Evolutionary conservation across 2,113 vertebrate genomes (phyloP), one percentile per base, ranked within the genome.

Genomic region (Craseonycteris thonglongyai): DNA sequence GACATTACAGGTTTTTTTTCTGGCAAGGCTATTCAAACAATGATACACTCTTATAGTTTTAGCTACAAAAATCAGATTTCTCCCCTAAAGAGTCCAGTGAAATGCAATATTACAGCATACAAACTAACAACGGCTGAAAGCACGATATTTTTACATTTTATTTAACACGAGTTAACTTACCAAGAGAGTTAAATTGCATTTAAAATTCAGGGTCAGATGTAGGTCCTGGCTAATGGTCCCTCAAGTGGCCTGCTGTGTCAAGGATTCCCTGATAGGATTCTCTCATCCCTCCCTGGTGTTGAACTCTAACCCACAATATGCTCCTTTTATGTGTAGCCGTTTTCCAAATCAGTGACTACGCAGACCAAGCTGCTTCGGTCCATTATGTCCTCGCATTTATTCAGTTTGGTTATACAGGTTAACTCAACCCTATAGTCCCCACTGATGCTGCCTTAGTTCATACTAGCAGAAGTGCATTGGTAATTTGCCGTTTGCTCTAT

Each of bases 221-320:
- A 82, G 49, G 72, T n/a, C 9, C 38, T 42, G 33, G 71, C 38
- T 90, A 94, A 89, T 58, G 75, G 72, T 90, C 56, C 38, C 80
- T 76, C 72, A 65, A 47, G 30, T 90, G 76, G 38, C 38, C 54
- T 72, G 28, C 7, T 87, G 59, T 91, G 69, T 74, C 56, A 59
- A 89, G 56, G n/a, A 87, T 90, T 88, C 83, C 58, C 47, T 71
- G 69, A 80, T 30, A 91, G 82, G 59, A 92, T 75, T 88, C 47
- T 85, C 65, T 78, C 30, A 30, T 83, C 30, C 45, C 28, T 80
- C 87, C 68, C 59, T 63, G 38, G 56, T 54, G 35, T 18, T 96
- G 96, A 94, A 93, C 96, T 96, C 84, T 96, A 76, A 96, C 96
- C 93, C 74, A 33, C 45, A 85, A 85, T 92, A 90, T 94, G 87